Conservation (phyloP, 1,140 invertebrate genomes). For the Pachyrhynchus sulphureomaculatus region DNA sequence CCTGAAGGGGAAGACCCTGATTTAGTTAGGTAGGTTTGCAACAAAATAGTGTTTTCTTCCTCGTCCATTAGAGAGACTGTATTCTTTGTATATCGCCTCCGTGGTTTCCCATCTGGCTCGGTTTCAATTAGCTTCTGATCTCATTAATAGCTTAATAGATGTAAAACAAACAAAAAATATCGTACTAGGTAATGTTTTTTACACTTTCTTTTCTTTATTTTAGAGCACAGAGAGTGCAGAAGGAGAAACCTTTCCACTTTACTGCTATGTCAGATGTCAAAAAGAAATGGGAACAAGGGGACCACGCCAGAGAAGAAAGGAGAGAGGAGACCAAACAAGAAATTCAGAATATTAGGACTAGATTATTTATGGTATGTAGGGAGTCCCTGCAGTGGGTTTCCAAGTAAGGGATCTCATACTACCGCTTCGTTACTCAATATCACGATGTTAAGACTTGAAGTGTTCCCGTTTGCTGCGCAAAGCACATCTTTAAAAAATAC, state of each 20-base stretch:
- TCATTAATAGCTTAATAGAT: too few species aligned
- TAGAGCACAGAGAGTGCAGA: constrained; percentile 52
- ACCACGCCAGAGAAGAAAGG: constrained; percentile 65
- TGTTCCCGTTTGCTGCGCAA: too few species aligned
- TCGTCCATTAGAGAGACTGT: too few species aligned
- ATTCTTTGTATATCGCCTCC: too few species aligned
- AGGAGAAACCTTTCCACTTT: constrained; percentile 77
- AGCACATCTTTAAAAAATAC: too few species aligned
- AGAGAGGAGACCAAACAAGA: constrained; percentile 84
- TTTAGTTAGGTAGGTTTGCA: constrained; percentile 46
- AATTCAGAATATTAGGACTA: constrained; percentile 79
- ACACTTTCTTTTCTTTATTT: neutral
- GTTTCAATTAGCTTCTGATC: too few species aligned
- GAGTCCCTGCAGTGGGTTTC: neutral
- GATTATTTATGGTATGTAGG: constrained; percentile 72
- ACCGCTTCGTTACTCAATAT: too few species aligned
- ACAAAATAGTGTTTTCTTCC: constrained; percentile 50
- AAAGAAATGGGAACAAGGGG: constrained; percentile 72
- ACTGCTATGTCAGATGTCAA: constrained; percentile 83
- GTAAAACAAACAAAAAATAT: too few species aligned
- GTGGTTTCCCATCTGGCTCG: too few species aligned
- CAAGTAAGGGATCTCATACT: too few species aligned
- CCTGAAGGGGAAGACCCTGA: constrained; percentile 53
- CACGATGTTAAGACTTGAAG: too few species aligned
- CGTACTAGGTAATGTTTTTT: too few species aligned